phyloP scores from a whole-genome alignment of 2,888 invertebrate species.

The Chrysolina oricalcia region DNA sequence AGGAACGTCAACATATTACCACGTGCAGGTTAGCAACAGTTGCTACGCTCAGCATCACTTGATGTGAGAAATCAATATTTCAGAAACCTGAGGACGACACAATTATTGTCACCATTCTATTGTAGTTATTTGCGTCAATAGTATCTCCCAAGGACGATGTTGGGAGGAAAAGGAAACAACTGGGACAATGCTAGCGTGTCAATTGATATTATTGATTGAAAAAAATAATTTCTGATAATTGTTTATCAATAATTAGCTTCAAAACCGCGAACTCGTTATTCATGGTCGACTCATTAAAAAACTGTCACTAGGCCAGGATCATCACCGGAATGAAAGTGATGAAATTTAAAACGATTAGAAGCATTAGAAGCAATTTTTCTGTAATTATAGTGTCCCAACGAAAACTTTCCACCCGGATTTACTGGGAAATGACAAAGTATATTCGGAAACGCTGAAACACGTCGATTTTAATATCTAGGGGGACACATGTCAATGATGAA shows the following conservation, averaged over 20 bases:
- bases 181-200: background rate
- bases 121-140: background rate
- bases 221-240: background rate
- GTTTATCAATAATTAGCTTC: background rate
- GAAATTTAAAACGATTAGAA: too few species aligned
- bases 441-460: too few species aligned
- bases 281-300: background rate
- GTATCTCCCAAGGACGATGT: background rate
- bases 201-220: background rate
- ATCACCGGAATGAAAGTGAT: too few species aligned
- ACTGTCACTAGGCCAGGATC: too few species aligned
- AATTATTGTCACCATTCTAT: conserved; percentile 2
- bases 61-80: background rate
- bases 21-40: background rate
- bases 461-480: too few species aligned
- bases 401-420: too few species aligned
- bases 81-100: background rate
- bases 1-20: background rate
- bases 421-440: too few species aligned
- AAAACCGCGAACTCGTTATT: background rate
- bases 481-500: too few species aligned
- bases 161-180: background rate
- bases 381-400: too few species aligned
- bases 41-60: background rate
- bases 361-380: too few species aligned